Evolutionary conservation across 2,113 vertebrate species (phyloP).

Genomic region (Ailurus styani): DNA sequence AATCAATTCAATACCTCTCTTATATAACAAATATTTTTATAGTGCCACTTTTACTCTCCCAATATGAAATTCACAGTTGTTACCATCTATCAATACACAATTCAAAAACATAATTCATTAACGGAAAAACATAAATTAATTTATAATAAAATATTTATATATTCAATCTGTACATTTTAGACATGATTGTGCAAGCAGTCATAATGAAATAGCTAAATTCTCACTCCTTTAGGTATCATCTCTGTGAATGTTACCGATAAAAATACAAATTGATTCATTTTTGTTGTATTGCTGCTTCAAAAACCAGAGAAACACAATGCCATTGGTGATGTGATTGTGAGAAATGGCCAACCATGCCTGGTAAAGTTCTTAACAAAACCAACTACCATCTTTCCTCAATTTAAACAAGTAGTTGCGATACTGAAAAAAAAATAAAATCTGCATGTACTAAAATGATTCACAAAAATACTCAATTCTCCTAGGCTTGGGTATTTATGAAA

Average conservation of each 20-base stretch:
- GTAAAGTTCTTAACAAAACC: background rate
- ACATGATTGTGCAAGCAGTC: background rate
- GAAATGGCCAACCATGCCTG: background rate
- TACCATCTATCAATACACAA: background rate
- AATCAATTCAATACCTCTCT: background rate
- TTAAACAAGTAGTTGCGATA: background rate
- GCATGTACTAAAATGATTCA: background rate
- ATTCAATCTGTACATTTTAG: background rate
- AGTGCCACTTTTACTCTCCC: background rate
- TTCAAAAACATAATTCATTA: background rate
- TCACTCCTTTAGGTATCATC: background rate
- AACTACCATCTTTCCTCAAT: background rate
- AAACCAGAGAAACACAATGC: background rate
- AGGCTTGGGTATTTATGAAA: background rate
- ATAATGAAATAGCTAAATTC: background rate
- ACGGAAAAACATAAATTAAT: background rate
- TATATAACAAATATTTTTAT: background rate
- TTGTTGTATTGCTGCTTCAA: background rate
- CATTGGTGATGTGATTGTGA: background rate
- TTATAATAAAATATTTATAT: background rate
- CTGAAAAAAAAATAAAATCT: background rate
- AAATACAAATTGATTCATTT: background rate
- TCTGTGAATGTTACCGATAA: background rate
- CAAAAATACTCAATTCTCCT: background rate
- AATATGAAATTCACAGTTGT: background rate